Evolutionary conservation across 2,888 invertebrate species (phyloP).

Genomic region (Hirtodrosophila duncani): DNA sequence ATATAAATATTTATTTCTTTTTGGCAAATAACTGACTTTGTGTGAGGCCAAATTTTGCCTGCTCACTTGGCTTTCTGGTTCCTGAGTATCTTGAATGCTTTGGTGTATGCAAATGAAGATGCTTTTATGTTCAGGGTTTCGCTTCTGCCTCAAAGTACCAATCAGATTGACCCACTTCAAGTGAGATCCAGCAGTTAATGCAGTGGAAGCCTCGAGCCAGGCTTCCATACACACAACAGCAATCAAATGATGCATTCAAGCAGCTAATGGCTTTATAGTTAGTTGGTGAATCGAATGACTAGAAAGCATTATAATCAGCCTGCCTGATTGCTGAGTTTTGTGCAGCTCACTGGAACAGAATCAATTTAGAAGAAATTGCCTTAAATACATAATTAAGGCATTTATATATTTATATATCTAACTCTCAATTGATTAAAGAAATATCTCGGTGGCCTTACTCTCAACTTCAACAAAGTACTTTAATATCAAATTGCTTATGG

Average conservation of each 20-base stretch:
- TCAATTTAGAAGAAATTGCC: too few relatives aligned
- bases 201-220: slow-evolving; percentile 2
- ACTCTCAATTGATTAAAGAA: too few relatives aligned
- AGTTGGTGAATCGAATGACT: too few relatives aligned
- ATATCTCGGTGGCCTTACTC: too few relatives aligned
- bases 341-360: too few relatives aligned
- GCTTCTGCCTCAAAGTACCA: too few relatives aligned
- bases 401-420: too few relatives aligned
- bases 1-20: slow-evolving; percentile 70
- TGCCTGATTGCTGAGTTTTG: too few relatives aligned
- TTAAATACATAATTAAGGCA: too few relatives aligned
- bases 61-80: slow-evolving; percentile 8
- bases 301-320: too few relatives aligned
- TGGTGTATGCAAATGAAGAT: slow-evolving; percentile 51
- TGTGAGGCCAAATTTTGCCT: not conserved
- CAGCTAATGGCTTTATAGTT: slow-evolving; percentile 24
- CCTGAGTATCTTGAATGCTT: slow-evolving; percentile 27
- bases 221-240: slow-evolving; percentile 11
- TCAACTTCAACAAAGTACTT: too few relatives aligned
- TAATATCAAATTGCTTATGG: too few relatives aligned
- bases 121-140: slow-evolving; percentile 6
- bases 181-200: slow-evolving; percentile 24
- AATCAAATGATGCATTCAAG: slow-evolving; percentile 49
- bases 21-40: slow-evolving; percentile 22
- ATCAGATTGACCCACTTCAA: slow-evolving; percentile 62